Percentiles rank a stretch among this genome's conserved stretches.
These are phyloP conservation scores for Steinernema hermaphroditum DNA, from an alignment of 2,888 invertebrate genomes.

Conservation along the genomic window DNA sequence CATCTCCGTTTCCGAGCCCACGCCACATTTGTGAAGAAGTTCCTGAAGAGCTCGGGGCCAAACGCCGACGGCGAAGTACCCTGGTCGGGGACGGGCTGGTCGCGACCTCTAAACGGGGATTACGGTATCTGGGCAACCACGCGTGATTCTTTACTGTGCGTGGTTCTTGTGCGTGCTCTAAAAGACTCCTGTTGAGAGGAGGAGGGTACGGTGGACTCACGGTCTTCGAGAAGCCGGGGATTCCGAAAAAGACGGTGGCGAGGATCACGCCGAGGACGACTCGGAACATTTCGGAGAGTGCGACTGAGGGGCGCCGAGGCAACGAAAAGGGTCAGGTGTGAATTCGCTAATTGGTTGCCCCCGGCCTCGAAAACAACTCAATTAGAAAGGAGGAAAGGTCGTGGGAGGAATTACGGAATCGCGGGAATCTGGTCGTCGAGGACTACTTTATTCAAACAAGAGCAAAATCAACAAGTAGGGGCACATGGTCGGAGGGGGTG, in stretches of 20 bases:
- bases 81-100: background rate
- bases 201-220: background rate
- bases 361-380: constrained; percentile 20
- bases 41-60: constrained; percentile 24
- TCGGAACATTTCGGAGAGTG: background rate
- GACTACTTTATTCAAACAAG: constrained; percentile 26
- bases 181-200: background rate
- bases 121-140: background rate
- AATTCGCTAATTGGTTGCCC: background rate
- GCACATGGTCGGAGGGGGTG: constrained; percentile 46
- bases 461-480: constrained; percentile 38
- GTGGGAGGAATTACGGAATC: background rate
- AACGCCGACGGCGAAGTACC: constrained; percentile 7
- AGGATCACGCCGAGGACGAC: background rate
- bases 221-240: background rate
- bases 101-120: background rate
- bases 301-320: background rate
- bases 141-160: background rate
- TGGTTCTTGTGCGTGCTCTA: background rate
- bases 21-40: background rate
- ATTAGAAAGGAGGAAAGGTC: constrained; percentile 6
- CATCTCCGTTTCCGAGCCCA: background rate
- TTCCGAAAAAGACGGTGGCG: background rate
- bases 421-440: background rate
- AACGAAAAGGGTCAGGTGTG: constrained; percentile 10